phyloP scores from a whole-genome alignment of 2,888 invertebrate genomes.

The Melinopterus prodromus region DNA sequence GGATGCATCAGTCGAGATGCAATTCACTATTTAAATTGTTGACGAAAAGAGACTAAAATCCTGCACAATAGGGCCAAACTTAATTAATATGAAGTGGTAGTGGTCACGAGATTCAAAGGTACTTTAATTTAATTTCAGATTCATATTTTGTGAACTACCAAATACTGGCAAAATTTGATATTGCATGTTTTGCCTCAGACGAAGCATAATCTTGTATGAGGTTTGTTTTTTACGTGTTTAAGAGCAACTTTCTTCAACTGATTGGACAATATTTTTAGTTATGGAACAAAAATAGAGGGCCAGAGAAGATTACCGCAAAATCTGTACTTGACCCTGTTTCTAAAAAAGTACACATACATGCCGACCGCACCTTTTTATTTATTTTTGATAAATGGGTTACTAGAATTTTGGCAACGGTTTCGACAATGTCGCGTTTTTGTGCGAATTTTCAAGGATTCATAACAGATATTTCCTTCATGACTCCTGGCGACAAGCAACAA shows the following conservation, averaged over 20 bases:
- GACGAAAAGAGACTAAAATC: too few relatives aligned
- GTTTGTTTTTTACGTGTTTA: too few relatives aligned
- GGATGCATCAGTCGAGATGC: too few relatives aligned
- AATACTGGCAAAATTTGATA: too few relatives aligned
- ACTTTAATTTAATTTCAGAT: too few relatives aligned
- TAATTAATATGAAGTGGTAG: too few relatives aligned
- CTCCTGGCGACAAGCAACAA: background rate
- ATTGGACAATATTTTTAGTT: background rate
- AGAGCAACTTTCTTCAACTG: background rate
- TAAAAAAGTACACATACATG: background rate
- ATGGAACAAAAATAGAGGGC: background rate
- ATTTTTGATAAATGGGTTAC: conserved; percentile 4
- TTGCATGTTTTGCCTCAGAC: too few relatives aligned
- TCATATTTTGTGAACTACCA: too few relatives aligned
- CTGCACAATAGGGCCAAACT: too few relatives aligned
- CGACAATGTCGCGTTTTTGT: background rate
- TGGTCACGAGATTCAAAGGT: too few relatives aligned
- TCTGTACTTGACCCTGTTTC: background rate
- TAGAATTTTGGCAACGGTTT: background rate
- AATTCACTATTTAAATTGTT: too few relatives aligned
- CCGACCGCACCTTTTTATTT: background rate
- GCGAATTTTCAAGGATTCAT: background rate
- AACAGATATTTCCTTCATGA: background rate
- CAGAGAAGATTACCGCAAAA: background rate
- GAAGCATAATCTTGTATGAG: too few relatives aligned